Evolutionary conservation across 2,797 vertebrate species (phyloP).

Genomic region (Tarsius wallacei): DNA sequence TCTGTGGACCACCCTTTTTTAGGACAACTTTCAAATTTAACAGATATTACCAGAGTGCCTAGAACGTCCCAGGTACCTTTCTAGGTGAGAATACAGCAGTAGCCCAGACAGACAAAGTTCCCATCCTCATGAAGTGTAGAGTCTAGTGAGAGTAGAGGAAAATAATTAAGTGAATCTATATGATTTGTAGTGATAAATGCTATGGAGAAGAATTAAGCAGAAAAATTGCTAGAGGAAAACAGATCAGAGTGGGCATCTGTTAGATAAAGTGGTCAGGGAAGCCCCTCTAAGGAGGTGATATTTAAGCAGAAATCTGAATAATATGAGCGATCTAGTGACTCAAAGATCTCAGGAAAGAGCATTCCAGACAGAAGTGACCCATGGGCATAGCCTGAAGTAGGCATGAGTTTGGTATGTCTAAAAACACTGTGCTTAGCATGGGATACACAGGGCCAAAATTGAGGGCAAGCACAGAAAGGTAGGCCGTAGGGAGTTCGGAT

Average conservation of each 20-base stretch:
- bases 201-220: conserved; percentile 4
- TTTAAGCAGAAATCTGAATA: conserved; percentile 37
- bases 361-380: neutral
- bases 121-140: neutral
- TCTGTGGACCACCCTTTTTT: neutral
- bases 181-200: neutral
- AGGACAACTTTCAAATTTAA: neutral
- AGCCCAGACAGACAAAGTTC: neutral
- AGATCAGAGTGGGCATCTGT: neutral
- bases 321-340: neutral
- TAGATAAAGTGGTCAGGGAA: neutral
- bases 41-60: neutral
- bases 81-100: neutral
- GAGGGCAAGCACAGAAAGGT: neutral
- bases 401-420: neutral
- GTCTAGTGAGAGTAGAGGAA: neutral
- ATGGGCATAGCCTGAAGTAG: neutral
- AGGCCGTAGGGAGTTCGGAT: neutral
- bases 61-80: neutral
- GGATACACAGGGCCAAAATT: no score
- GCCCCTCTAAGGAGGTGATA: neutral
- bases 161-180: neutral
- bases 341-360: neutral
- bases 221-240: conserved; percentile 16
- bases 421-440: fast-evolving